Evolutionary conservation across 1,140 invertebrate species (phyloP).

Genomic region (Trigoniulus corallinus): DNA sequence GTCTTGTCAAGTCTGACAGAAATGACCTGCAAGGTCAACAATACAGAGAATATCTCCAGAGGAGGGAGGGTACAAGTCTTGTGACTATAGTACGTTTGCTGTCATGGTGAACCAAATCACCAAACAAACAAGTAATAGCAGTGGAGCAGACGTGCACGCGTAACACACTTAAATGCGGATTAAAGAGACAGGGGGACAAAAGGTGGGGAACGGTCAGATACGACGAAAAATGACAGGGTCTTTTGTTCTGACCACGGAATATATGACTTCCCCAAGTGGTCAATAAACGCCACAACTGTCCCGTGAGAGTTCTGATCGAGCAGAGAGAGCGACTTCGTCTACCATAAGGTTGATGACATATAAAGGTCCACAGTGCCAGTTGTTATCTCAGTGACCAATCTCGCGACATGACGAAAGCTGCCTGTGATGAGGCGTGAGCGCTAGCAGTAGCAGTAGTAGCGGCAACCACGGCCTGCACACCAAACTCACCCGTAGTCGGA

Average conservation of each 20-base stretch:
- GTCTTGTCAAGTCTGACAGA: no score
- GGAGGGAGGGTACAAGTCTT: background rate
- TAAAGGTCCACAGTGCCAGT: background rate
- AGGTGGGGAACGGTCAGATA: background rate
- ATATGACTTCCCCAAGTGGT: background rate
- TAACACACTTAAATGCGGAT: background rate
- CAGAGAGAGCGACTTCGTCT: background rate
- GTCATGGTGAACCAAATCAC: background rate
- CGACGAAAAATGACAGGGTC: background rate
- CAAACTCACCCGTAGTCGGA: slow-evolving; percentile 2
- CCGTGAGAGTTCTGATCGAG: background rate
- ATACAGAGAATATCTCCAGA: no score
- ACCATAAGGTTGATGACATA: background rate
- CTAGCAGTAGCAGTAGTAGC: background rate
- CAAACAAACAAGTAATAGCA: background rate
- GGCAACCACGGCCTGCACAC: background rate
- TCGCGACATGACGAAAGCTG: background rate
- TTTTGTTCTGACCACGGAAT: background rate
- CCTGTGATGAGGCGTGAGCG: background rate
- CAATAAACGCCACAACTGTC: background rate
- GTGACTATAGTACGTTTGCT: background rate
- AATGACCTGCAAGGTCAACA: no score
- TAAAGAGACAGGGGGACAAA: background rate
- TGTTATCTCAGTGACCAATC: background rate
- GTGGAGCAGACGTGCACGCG: background rate